Conservation (phyloP, 1,140 invertebrate species). For the Aphaenogaster floridana region DNA sequence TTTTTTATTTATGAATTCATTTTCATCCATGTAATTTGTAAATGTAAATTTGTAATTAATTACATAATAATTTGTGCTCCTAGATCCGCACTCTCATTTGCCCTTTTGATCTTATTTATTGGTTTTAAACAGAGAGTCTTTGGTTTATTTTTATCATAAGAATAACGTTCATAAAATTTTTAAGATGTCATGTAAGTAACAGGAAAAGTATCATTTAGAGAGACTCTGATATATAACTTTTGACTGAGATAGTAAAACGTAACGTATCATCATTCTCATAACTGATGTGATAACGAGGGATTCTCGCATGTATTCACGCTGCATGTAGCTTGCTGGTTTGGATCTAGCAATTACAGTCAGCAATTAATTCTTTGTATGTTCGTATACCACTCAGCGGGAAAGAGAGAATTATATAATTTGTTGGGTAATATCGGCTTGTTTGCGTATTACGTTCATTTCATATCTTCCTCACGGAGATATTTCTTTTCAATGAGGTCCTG, state of each 20-base stretch:
- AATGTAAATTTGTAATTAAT: too few relatives aligned
- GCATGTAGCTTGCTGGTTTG: background rate
- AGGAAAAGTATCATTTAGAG: background rate
- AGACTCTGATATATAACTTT: background rate
- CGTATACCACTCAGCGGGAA: background rate
- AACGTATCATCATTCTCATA: background rate
- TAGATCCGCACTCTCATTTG: too few relatives aligned
- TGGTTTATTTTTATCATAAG: background rate
- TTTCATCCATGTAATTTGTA: too few relatives aligned
- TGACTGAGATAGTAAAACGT: background rate
- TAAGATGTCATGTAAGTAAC: background rate
- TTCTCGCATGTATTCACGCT: background rate
- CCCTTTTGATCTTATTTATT: too few relatives aligned
- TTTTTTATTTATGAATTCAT: too few relatives aligned
- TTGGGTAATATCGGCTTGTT: slow-evolving; percentile 44
- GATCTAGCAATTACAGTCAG: slow-evolving; percentile 42
- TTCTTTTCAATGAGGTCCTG: slow-evolving; percentile 70
- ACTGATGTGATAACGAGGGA: slow-evolving; percentile 1
- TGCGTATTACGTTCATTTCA: slow-evolving; percentile 42
- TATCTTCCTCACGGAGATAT: slow-evolving; percentile 42
- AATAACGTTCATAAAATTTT: background rate
- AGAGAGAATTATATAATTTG: slow-evolving; percentile 8
- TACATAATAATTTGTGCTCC: too few relatives aligned
- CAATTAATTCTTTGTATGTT: slow-evolving; percentile 31
- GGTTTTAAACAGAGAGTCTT: too few relatives aligned